Percentiles rank a stretch among this genome's conserved stretches.
Conservation (phyloP, 2,113 vertebrate species). For the Chascanopsetta lugubris region DNA sequence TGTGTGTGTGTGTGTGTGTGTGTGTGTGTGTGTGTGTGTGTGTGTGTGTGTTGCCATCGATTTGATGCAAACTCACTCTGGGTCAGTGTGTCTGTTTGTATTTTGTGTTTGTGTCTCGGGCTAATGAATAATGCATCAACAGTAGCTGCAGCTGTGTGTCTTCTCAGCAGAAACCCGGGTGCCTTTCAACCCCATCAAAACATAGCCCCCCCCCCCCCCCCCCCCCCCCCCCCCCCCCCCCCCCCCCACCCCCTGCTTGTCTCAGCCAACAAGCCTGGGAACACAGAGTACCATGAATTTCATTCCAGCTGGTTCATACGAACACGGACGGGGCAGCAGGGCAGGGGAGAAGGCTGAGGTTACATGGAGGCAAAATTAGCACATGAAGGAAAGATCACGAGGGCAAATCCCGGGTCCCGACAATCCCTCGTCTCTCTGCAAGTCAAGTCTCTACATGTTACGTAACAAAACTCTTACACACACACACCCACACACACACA, state of each 20-base stretch:
- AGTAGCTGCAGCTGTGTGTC: slow-evolving; percentile 15
- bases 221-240: too few species aligned
- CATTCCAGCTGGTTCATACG: slow-evolving; percentile 24
- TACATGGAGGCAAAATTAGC: slow-evolving; percentile 73
- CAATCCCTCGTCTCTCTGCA: not conserved
- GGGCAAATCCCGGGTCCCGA: slow-evolving; percentile 30
- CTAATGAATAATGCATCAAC: slow-evolving; percentile 27
- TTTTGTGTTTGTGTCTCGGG: slow-evolving; percentile 2
- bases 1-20: not conserved
- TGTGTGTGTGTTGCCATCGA: slow-evolving; percentile 26
- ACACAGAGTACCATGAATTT: slow-evolving; percentile 41
- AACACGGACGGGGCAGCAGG: not conserved
- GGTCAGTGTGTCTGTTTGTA: slow-evolving; percentile 33
- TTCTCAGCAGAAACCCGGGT: not conserved
- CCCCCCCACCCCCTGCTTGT: too few species aligned
- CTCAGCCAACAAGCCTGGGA: slow-evolving; percentile 23
- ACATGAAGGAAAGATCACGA: slow-evolving; percentile 20
- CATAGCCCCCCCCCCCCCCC: not conserved
- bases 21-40: slow-evolving; percentile 22
- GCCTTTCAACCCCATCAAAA: not conserved
- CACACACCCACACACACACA: slow-evolving; percentile 4
- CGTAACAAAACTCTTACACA: slow-evolving; percentile 7
- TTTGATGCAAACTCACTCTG: too few species aligned
- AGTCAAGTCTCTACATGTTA: slow-evolving; percentile 14
- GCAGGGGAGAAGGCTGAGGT: slow-evolving; percentile 40